Evolutionary conservation across 2,888 invertebrate species (phyloP), one percentile per base, ranked within the genome.

Genomic region (Calameuta pallipes): DNA sequence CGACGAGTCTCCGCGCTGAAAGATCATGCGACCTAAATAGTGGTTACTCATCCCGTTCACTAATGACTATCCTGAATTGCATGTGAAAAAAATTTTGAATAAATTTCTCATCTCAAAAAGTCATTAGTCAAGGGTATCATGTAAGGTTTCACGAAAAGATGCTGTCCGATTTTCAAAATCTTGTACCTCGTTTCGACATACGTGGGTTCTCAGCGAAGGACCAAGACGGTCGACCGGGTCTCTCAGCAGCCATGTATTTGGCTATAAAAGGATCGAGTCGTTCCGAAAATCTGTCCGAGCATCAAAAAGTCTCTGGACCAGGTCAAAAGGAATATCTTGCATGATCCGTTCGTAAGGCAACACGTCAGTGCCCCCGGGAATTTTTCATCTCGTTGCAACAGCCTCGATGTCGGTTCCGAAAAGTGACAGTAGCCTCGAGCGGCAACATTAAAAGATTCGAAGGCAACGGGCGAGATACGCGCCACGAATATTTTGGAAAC

Each of bases 341-440:
- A 6, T 56, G 56, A 23, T 56, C 9, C 23, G 56, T 56, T 23
- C 56, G 23, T 9, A 23, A 0, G 56, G 56, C 9, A 56, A 23
- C 56, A 56, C 56, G 15, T 23, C 23, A 2, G 23, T 56, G 56
- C 9, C 1, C 9, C 73, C 68, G 73, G 73, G 73, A 73, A 76
- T 68, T 76, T 76, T 76, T 78, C 75, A 78, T 78, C 78, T 78
- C 34, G 73, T 75, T 78, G 36, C 76, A 76, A 35, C 37, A 78
- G 76, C 78, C 75, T 78, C 68, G 75, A 78, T 36, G 75, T 75
- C 73, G 74, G 34, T 71, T 31, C 71, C 71, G 71, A 74, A 75
- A 11, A 69, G 75, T 78, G 75, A 75, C 78, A 70, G 75, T 78
- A 77, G 77, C 77, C 77, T 74, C 37, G 68, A 75, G 75, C 78